Evolutionary conservation across 2,888 invertebrate genomes (phyloP).

Genomic region (Standfussiana lucernea): DNA sequence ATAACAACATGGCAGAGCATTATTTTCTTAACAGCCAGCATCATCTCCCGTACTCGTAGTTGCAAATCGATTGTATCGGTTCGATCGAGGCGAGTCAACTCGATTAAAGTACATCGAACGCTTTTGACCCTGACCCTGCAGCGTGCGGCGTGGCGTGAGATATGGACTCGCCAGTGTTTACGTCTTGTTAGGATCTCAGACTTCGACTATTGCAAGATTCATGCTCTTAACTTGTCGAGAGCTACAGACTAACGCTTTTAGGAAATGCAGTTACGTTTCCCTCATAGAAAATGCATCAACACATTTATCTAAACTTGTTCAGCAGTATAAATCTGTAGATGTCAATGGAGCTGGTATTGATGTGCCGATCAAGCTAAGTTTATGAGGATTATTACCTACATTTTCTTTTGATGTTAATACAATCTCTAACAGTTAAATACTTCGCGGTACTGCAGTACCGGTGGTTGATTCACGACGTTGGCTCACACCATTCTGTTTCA

Average conservation of each 20-base stretch:
- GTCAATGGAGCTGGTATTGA: constrained; percentile 23
- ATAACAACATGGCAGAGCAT: constrained; percentile 65
- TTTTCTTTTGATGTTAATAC: constrained; percentile 31
- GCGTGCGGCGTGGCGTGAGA: constrained; percentile 70
- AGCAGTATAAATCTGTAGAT: constrained; percentile 32
- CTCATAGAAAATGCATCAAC: constrained; percentile 48
- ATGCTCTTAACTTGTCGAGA: constrained; percentile 49
- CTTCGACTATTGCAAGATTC: constrained; percentile 48
- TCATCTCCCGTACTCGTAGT: constrained; percentile 71
- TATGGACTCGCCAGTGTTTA: constrained; percentile 77
- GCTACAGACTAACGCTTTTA: constrained; percentile 35
- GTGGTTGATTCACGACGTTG: constrained; percentile 57
- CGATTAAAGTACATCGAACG: constrained; percentile 78
- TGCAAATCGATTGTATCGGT: constrained; percentile 79
- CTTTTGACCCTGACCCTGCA: constrained; percentile 79
- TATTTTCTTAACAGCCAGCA: constrained; percentile 69
- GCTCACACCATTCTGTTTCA: constrained; percentile 76
- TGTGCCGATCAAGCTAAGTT: constrained; percentile 38
- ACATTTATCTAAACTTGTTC: constrained; percentile 32
- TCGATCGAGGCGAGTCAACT: constrained; percentile 69
- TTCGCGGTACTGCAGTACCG: constrained; percentile 27
- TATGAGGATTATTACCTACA: constrained; percentile 40
- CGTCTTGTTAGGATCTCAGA: constrained; percentile 69
- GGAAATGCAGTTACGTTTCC: constrained; percentile 34
- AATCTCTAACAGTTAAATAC: constrained; percentile 46